Percentiles rank a stretch among this genome's conserved stretches.
These are phyloP conservation scores for Hypsibius dujardini DNA, from an alignment of 1,140 invertebrate genomes.

Conservation along the genomic window DNA sequence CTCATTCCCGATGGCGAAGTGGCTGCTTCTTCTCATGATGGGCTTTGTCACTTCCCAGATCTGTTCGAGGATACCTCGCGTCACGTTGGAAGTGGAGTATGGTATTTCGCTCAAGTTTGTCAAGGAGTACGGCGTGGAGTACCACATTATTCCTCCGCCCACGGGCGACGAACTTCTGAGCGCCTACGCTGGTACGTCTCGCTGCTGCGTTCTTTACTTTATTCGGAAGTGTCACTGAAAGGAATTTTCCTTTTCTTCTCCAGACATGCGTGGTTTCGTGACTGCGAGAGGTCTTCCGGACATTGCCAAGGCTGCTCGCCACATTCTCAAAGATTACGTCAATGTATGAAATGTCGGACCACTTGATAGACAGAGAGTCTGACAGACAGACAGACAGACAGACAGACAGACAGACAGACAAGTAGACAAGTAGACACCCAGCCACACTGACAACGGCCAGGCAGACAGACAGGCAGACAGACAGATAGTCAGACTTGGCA, in stretches of 20 bases:
- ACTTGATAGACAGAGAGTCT: too few relatives aligned
- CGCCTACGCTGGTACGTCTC: conserved; percentile 54
- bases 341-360: conserved; percentile 31
- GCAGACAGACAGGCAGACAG: too few relatives aligned
- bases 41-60: conserved; percentile 25
- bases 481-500: too few relatives aligned
- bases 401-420: too few relatives aligned
- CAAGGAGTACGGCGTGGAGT: conserved; percentile 41
- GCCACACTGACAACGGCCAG: too few relatives aligned
- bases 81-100: conserved; percentile 56
- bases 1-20: too few relatives aligned
- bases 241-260: conserved; percentile 23
- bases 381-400: too few relatives aligned
- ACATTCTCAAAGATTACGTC: conserved; percentile 82
- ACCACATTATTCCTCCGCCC: conserved; percentile 42
- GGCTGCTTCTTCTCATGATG: too few relatives aligned
- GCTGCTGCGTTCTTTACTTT: conserved; percentile 17
- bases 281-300: conserved; percentile 83
- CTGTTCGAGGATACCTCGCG: conserved; percentile 44
- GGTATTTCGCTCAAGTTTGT: conserved; percentile 57
- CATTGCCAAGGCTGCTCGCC: conserved; percentile 63
- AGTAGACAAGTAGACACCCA: too few relatives aligned
- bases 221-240: background rate
- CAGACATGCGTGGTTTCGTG: conserved; percentile 85
- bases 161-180: conserved; percentile 63